Percentiles rank a stretch among this genome's conserved stretches.
These are phyloP conservation scores for Daubentonia madagascariensis DNA, from an alignment of 2,113 vertebrate genomes.

Conservation along the genomic window DNA sequence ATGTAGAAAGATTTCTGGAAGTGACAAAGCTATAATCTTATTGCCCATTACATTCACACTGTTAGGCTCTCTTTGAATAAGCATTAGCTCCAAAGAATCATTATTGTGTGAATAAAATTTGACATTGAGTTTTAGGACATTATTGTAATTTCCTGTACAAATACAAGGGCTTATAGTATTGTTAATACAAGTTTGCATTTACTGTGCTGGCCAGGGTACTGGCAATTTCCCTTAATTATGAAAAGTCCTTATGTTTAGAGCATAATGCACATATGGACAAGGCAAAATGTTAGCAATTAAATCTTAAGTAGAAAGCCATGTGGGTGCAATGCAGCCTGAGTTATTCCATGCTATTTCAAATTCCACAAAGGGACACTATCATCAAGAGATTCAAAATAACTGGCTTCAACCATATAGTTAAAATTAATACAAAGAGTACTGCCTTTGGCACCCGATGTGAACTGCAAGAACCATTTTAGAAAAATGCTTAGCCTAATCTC, in stretches of 20 bases:
- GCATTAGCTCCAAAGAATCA: neutral
- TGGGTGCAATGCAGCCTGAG: conserved; percentile 27
- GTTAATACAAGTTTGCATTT: conserved; percentile 62
- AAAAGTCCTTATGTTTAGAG: conserved; percentile 57
- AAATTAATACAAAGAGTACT: conserved; percentile 50
- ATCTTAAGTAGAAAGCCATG: conserved; percentile 47
- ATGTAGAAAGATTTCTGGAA: neutral
- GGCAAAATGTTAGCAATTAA: conserved; percentile 67
- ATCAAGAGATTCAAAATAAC: conserved; percentile 63
- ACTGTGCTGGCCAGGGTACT: conserved; percentile 43
- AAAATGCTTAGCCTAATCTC: conserved; percentile 49
- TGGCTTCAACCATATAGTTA: conserved; percentile 60
- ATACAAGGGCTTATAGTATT: conserved; percentile 28
- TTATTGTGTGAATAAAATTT: conserved; percentile 46
- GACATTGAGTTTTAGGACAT: conserved; percentile 41
- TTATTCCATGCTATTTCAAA: conserved; percentile 33
- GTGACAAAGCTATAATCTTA: neutral
- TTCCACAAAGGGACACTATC: conserved; percentile 34
- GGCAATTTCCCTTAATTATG: conserved; percentile 66
- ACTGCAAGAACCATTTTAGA: conserved; percentile 41
- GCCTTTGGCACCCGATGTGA: conserved; percentile 38
- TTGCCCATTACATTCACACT: neutral
- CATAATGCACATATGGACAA: conserved; percentile 51
- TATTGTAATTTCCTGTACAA: conserved; percentile 50
- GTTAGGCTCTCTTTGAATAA: conserved; percentile 2